phyloP scores from a whole-genome alignment of 2,888 invertebrate species.

The Caenorhabditis virilis region DNA sequence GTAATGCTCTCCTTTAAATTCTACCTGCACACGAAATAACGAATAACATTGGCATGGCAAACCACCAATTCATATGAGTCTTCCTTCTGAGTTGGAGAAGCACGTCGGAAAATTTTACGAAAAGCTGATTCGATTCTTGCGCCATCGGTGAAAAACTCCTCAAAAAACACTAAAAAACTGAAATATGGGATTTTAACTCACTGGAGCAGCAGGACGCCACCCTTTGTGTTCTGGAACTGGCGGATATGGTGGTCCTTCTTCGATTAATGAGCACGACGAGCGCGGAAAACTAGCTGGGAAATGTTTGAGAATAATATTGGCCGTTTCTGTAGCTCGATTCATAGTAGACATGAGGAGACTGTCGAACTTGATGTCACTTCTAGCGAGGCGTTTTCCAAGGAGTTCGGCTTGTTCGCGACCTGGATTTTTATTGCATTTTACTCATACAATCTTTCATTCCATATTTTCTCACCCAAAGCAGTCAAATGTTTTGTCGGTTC shows the following conservation, averaged over 20 bases:
- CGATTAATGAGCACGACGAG: conserved; percentile 71
- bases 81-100: conserved; percentile 78
- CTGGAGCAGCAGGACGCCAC: conserved; percentile 84
- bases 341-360: conserved; percentile 85
- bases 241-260: conserved; percentile 91
- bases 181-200: conserved; percentile 68
- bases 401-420: conserved; percentile 84
- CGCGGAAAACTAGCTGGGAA: conserved; percentile 42
- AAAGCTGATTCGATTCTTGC: conserved; percentile 75
- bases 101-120: conserved; percentile 88
- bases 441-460: no score
- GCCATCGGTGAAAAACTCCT: conserved; percentile 65
- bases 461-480: no score
- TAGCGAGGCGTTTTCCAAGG: conserved; percentile 81
- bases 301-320: conserved; percentile 78
- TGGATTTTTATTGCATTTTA: no score
- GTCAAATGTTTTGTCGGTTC: conserved; percentile 76
- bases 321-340: conserved; percentile 90
- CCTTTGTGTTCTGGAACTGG: conserved; percentile 88
- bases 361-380: conserved; percentile 81
- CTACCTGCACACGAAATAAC: conserved; percentile 89
- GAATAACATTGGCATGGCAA: conserved; percentile 96
- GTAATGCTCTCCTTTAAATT: no score
- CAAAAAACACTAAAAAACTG: conserved; percentile 17
- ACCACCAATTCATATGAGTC: conserved; percentile 88